phyloP scores from a whole-genome alignment of 37 sponge, comb jelly and placozoan species.

The Petrosia ficiformis region DNA sequence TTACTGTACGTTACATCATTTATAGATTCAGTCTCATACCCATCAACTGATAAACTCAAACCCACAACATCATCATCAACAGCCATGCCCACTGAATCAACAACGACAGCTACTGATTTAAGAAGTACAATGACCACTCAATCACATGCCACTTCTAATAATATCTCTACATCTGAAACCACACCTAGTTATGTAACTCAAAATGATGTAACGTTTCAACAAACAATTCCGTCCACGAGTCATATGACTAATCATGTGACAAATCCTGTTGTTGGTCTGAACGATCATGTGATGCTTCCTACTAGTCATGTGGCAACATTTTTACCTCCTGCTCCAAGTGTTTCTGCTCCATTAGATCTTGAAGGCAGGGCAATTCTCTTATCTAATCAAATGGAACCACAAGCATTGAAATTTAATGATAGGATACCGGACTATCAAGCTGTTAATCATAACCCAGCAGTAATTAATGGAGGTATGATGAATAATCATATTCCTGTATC shows the following conservation, averaged over 20 bases:
- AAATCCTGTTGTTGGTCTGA: background rate
- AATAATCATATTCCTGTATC: too few relatives aligned
- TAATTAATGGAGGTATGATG: too few relatives aligned
- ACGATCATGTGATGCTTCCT: background rate
- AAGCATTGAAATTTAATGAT: too few relatives aligned
- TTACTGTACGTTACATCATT: too few relatives aligned
- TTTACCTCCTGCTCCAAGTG: constrained; percentile 1
- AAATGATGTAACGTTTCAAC: too few relatives aligned
- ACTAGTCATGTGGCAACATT: background rate
- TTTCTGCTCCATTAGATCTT: background rate
- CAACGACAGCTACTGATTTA: background rate
- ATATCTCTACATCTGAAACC: background rate
- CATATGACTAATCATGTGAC: background rate
- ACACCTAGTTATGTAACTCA: too few relatives aligned
- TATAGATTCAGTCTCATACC: background rate
- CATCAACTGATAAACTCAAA: background rate
- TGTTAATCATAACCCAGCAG: too few relatives aligned
- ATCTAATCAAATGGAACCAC: background rate
- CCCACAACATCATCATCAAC: background rate
- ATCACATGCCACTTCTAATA: background rate
- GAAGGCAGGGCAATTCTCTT: background rate
- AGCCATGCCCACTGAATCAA: background rate
- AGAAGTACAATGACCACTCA: background rate
- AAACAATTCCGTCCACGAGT: too few relatives aligned
- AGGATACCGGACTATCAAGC: too few relatives aligned